These are phyloP conservation scores for Drosophila serrata DNA, from an alignment of 1,140 invertebrate species.

Conservation along the genomic window DNA sequence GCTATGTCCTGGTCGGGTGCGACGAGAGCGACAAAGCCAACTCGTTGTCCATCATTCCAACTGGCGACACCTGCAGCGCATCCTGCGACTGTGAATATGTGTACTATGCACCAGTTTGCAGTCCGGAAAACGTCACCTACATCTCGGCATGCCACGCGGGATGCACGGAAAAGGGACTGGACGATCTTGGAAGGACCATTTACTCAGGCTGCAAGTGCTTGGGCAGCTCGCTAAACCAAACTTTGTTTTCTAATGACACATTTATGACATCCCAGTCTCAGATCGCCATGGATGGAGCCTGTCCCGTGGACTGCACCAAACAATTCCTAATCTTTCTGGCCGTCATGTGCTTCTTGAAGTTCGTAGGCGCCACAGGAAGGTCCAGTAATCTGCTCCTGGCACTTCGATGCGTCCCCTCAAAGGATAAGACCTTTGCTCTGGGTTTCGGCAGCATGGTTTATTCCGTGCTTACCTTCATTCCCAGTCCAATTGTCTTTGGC, in stretches of 20 bases:
- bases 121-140: constrained; percentile 87
- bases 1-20: constrained; percentile 90
- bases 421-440: constrained; percentile 89
- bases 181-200: constrained; percentile 74
- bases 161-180: constrained; percentile 85
- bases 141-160: constrained; percentile 91
- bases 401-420: constrained; percentile 89
- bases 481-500: constrained; percentile 90
- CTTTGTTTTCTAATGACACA: neutral
- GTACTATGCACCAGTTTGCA: constrained; percentile 89
- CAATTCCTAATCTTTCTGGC: constrained; percentile 88
- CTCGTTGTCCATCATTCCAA: constrained; percentile 34
- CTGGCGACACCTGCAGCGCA: constrained; percentile 86
- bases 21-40: constrained; percentile 80
- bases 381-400: constrained; percentile 89
- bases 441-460: constrained; percentile 88
- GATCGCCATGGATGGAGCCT: constrained; percentile 86
- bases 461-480: constrained; percentile 90
- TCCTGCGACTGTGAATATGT: constrained; percentile 89
- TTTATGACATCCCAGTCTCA: constrained; percentile 10
- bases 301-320: constrained; percentile 88
- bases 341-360: constrained; percentile 89
- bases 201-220: constrained; percentile 58
- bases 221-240: neutral
- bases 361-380: constrained; percentile 88